Evolutionary conservation across 2,113 vertebrate genomes (phyloP).

Genomic region (Pogonocichla stellata): DNA sequence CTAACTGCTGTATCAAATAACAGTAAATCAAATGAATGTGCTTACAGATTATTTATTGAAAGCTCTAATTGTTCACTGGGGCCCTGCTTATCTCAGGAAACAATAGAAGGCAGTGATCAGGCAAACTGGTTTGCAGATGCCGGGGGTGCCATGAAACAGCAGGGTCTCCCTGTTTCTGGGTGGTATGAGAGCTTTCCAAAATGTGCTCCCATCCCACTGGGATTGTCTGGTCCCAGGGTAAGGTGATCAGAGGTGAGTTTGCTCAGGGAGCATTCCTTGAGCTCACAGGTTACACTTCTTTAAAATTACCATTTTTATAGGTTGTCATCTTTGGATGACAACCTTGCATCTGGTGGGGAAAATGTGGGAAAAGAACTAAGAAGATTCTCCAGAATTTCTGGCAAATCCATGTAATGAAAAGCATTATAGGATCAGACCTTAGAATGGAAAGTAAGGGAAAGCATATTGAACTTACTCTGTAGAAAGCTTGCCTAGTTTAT

Average conservation of each 20-base stretch:
- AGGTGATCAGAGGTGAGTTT: background rate
- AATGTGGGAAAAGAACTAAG: background rate
- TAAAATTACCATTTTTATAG: background rate
- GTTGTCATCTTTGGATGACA: background rate
- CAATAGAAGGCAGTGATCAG: conserved; percentile 65
- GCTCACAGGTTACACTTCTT: background rate
- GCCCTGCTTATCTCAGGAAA: conserved; percentile 81
- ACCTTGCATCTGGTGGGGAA: background rate
- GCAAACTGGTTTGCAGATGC: conserved; percentile 58
- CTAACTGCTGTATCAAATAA: conserved; percentile 87
- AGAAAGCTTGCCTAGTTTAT: background rate
- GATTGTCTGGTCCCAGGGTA: background rate
- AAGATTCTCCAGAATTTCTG: background rate
- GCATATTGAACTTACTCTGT: background rate
- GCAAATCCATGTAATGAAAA: background rate
- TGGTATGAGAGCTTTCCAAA: background rate
- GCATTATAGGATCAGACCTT: background rate
- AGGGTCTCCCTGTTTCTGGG: background rate
- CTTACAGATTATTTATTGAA: conserved; percentile 88
- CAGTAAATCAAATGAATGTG: conserved; percentile 86
- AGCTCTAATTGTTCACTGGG: conserved; percentile 86
- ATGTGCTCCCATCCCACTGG: background rate
- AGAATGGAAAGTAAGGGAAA: background rate
- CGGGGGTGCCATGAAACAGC: background rate
- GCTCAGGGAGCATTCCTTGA: background rate